Evolutionary conservation across 2,113 vertebrate genomes (phyloP), one percentile per base, ranked within the genome.

Genomic region (Aldabrachelys gigantea): DNA sequence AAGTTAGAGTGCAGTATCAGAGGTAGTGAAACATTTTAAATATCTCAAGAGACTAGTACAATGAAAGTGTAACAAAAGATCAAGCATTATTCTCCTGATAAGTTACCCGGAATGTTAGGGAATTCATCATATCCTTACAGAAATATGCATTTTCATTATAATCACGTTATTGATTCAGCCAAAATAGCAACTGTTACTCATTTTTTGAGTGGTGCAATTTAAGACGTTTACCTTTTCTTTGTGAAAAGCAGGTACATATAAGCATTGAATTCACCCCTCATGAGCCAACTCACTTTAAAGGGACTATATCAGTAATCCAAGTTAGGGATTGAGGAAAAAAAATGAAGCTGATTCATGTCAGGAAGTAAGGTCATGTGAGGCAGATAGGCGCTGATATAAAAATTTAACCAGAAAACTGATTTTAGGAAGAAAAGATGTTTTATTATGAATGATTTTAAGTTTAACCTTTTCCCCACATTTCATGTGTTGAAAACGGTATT

Each of bases 351-450:
- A 50, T 59, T 83, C 19, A 24, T 78, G 50, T 14, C 4, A 53
- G 54, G 17, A 13, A 5, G 19, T 47, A 54, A 72, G 8, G 49
- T n/a, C 7, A 57, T 53, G 9, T 31, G 9, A 69, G 53, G 2
- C 10, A 69, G 22, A 44, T 44, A 76, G 2, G 5, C 6, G 1
- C 50, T 24, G 85, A 5, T 41, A 21, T 3, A 84, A 84, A 86
- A 75, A 6, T 31, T 10, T 8, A 29, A 29, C 41, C 49, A 56
- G 54, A 41, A 41, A 27, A 10, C 3, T 57, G 11, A 47, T 79
- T 85, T 90, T 52, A 76, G 13, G 56, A 82, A 21, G 17, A 79
- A 93, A 91, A 83, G 13, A 56, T 53, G 35, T 84, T 84, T 92
- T 53, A 16, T 1, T 79, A 1, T 5, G 17, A 44, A 3, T 44